Percentiles rank a stretch among this genome's conserved stretches.
Evolutionary conservation across 2,113 vertebrate species (phyloP).

Genomic region (Fregetta grallaria): DNA sequence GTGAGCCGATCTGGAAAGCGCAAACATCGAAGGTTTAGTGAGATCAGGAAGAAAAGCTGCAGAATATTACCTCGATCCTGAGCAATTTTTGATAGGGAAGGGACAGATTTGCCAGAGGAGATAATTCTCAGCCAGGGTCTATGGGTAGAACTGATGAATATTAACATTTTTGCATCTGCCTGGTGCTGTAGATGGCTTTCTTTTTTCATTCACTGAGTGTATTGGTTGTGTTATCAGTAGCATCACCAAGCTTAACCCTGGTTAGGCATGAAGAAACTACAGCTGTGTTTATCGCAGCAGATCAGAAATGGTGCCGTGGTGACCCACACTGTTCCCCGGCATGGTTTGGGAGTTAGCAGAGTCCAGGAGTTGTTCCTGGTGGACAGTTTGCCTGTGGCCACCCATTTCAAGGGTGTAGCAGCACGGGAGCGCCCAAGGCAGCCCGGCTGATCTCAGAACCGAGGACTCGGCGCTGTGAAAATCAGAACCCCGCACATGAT

Average conservation of each 20-base stretch:
- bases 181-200: not conserved
- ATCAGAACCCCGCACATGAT: fast-evolving
- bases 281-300: not conserved
- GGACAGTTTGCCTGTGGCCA: not conserved
- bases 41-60: not conserved
- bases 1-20: not conserved
- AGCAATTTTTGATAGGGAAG: not conserved
- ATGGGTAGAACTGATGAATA: not conserved
- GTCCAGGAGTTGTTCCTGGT: not conserved
- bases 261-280: not conserved
- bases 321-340: not conserved
- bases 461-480: not conserved
- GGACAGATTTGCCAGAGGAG: not conserved
- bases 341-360: not conserved
- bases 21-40: not conserved
- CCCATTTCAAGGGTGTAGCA: not conserved
- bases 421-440: not conserved
- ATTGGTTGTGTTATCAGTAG: not conserved
- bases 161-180: not conserved
- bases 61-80: fast-evolving
- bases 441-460: not conserved
- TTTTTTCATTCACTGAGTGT: not conserved
- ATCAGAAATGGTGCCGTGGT: not conserved
- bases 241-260: not conserved
- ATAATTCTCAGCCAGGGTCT: not conserved